Percentiles rank a stretch among this genome's conserved stretches.
phyloP scores from a whole-genome alignment of 2,888 invertebrate genomes.

The Diadromus collaris region DNA sequence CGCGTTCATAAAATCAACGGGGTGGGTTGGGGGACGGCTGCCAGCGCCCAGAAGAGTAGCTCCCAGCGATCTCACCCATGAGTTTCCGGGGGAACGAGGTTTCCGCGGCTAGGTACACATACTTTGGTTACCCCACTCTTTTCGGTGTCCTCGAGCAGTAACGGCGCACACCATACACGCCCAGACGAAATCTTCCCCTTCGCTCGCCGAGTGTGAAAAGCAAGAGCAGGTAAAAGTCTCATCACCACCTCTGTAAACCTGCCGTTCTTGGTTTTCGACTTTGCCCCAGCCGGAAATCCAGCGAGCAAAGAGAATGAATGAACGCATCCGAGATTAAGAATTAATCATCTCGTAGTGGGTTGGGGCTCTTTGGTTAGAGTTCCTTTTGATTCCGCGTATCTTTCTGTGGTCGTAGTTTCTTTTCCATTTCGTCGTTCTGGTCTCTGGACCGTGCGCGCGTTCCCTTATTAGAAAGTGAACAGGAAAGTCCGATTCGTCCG shows the following conservation, averaged over 20 bases:
- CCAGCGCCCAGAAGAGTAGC: slow-evolving; percentile 20
- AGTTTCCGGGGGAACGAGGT: slow-evolving; percentile 23
- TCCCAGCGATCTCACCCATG: slow-evolving; percentile 18
- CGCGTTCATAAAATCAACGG: slow-evolving; percentile 47
- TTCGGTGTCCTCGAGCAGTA: slow-evolving; percentile 3
- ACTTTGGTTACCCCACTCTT: neutral
- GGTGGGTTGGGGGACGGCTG: neutral
- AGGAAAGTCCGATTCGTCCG: slow-evolving; percentile 7
- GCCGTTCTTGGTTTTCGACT: neutral
- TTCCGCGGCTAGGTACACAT: slow-evolving; percentile 36
- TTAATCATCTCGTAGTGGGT: neutral
- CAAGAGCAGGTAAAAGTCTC: neutral
- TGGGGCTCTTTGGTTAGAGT: neutral
- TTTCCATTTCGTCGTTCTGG: neutral
- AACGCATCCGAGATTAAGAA: slow-evolving; percentile 13
- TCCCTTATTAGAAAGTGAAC: neutral
- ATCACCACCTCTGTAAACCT: neutral
- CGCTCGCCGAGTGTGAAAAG: slow-evolving; percentile 9
- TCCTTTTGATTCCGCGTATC: neutral
- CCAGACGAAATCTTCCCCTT: slow-evolving; percentile 7
- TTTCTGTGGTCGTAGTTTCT: neutral
- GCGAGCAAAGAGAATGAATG: slow-evolving; percentile 6
- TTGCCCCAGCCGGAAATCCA: neutral
- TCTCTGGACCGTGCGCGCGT: neutral
- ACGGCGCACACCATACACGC: neutral